Percentiles rank a stretch among this genome's conserved stretches.
phyloP scores from a whole-genome alignment of 1,140 invertebrate species.

The Bombus superbus region DNA sequence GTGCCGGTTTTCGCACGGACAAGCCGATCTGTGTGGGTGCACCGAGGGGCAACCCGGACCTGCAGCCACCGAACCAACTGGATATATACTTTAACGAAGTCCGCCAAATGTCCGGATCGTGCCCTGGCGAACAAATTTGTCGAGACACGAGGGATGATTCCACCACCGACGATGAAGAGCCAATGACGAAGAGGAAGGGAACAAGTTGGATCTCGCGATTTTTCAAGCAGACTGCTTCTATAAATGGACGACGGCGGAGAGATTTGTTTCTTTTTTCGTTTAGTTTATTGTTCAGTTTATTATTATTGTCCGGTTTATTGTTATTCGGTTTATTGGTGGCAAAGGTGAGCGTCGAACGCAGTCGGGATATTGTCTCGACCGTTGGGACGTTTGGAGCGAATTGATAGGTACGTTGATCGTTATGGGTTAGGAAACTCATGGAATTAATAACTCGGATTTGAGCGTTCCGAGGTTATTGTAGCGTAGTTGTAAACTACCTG shows the following conservation, averaged over 20 bases:
- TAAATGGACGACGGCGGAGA: too few relatives aligned
- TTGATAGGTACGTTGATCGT: too few relatives aligned
- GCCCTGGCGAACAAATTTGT: conserved; percentile 4
- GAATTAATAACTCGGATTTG: not conserved
- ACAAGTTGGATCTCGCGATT: not conserved
- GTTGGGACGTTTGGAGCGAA: too few relatives aligned
- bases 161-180: not conserved
- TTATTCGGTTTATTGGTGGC: not conserved
- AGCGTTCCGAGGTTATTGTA: accelerated
- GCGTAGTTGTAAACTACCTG: too few relatives aligned
- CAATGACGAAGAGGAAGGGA: not conserved
- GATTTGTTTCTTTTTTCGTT: too few relatives aligned
- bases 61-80: conserved; percentile 8
- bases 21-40: conserved; percentile 40
- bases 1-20: conserved; percentile 50
- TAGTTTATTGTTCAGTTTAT: too few relatives aligned
- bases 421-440: accelerated
- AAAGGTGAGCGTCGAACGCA: too few relatives aligned
- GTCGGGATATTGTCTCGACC: too few relatives aligned
- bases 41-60: not conserved
- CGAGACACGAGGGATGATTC: not conserved
- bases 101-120: conserved; percentile 41
- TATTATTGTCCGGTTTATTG: too few relatives aligned
- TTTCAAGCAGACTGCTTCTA: not conserved
- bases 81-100: conserved; percentile 39